phyloP scores from a whole-genome alignment of 2,113 vertebrate species.

The Hyperopisus bebe region DNA sequence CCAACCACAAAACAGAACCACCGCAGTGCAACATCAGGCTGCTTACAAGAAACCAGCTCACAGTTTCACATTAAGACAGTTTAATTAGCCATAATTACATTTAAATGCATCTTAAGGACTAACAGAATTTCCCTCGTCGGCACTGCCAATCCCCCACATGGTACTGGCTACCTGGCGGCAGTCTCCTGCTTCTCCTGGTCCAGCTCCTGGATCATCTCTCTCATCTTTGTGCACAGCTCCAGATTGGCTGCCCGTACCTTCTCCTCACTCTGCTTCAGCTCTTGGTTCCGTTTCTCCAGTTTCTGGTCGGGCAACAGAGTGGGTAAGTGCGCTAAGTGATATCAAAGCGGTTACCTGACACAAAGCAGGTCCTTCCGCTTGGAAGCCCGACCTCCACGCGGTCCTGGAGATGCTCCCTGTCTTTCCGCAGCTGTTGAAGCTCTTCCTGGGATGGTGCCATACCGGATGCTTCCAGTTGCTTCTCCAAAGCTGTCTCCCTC shows the following conservation, averaged over 20 bases:
- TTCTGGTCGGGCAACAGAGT: constrained; percentile 44
- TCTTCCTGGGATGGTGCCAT: constrained; percentile 57
- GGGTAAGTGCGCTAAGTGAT: background rate
- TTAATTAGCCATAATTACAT: background rate
- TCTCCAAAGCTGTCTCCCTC: constrained; percentile 49
- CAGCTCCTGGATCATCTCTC: constrained; percentile 87
- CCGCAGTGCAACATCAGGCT: background rate
- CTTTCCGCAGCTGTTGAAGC: constrained; percentile 60
- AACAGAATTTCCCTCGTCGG: background rate
- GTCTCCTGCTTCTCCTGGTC: constrained; percentile 89
- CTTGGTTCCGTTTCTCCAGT: constrained; percentile 57
- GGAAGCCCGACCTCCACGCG: constrained; percentile 65
- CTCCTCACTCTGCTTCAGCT: constrained; percentile 74
- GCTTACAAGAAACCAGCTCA: background rate
- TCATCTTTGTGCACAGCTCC: constrained; percentile 90
- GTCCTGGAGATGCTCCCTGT: constrained; percentile 63
- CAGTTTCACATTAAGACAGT: background rate
- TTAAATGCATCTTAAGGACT: background rate
- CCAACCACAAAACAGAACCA: background rate
- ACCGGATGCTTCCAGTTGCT: constrained; percentile 37
- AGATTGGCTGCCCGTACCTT: constrained; percentile 74
- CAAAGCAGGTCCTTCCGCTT: background rate
- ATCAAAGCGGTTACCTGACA: background rate
- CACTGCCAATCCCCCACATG: background rate
- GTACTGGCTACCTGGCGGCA: constrained; percentile 64